phyloP scores from a whole-genome alignment of 1,140 invertebrate species.

The Trigoniulus corallinus region DNA sequence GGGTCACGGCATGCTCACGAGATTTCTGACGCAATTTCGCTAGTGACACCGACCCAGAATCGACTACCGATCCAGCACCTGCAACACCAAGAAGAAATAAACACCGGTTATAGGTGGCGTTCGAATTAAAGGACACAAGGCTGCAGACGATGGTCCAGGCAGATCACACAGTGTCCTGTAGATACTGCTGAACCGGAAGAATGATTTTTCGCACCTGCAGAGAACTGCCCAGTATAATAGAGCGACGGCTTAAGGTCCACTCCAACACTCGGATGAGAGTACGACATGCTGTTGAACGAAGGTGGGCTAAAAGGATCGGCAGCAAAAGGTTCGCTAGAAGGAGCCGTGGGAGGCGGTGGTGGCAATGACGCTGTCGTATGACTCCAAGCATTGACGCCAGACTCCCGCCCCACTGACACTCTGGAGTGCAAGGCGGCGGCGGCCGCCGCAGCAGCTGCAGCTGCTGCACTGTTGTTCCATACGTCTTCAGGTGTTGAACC shows the following conservation, averaged over 20 bases:
- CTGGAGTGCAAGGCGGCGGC: background rate
- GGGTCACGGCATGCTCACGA: constrained; percentile 12
- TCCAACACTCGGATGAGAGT: background rate
- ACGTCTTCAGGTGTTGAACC: background rate
- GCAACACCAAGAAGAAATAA: background rate
- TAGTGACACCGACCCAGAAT: constrained; percentile 3
- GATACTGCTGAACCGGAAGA: too few relatives aligned
- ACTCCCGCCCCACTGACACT: background rate
- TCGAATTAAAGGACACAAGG: too few relatives aligned
- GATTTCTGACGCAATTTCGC: constrained; percentile 14
- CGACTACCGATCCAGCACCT: background rate
- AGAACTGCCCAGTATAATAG: constrained; percentile 5
- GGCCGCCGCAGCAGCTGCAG: background rate
- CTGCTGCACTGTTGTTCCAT: background rate
- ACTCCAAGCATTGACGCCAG: background rate
- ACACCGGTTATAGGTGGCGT: background rate
- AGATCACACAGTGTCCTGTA: too few relatives aligned
- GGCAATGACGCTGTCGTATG: background rate
- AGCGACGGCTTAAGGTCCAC: constrained; percentile 5
- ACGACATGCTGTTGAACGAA: background rate
- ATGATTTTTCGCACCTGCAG: too few relatives aligned
- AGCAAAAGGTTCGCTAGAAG: background rate
- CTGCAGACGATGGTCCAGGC: too few relatives aligned
- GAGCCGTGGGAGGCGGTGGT: background rate
- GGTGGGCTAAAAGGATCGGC: background rate